phyloP scores from a whole-genome alignment of 2,888 invertebrate species.

The Heliconius ethilla region DNA sequence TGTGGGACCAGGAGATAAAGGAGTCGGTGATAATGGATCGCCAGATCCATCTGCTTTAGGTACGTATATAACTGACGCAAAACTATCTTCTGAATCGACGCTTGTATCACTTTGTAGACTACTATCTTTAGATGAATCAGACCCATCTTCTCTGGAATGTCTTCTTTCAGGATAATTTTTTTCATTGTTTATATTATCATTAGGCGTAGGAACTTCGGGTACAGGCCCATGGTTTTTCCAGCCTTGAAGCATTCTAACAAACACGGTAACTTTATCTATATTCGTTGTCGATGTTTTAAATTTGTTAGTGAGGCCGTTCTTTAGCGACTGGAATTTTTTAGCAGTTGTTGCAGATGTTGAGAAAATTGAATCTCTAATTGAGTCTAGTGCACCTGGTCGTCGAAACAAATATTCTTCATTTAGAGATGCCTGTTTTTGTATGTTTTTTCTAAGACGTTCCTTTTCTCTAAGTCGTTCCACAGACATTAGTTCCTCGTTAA shows the following conservation, averaged over 20 bases:
- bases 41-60: constrained; percentile 88
- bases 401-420: constrained; percentile 92
- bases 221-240: constrained; percentile 85
- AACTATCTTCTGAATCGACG: constrained; percentile 96
- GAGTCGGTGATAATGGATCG: constrained; percentile 83
- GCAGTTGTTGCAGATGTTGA: constrained; percentile 86
- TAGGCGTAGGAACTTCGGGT: constrained; percentile 73
- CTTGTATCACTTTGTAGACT: constrained; percentile 96
- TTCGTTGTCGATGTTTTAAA: constrained; percentile 91
- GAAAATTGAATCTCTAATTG: constrained; percentile 87
- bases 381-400: constrained; percentile 84
- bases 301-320: constrained; percentile 91
- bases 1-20: constrained; percentile 83
- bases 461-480: constrained; percentile 92
- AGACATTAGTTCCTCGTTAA: constrained; percentile 95
- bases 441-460: constrained; percentile 89
- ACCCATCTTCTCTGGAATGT: constrained; percentile 92
- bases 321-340: constrained; percentile 89
- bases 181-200: constrained; percentile 74
- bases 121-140: constrained; percentile 93
- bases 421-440: constrained; percentile 93
- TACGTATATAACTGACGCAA: constrained; percentile 95
- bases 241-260: constrained; percentile 92
- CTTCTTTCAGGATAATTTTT: constrained; percentile 84
- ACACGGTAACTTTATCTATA: constrained; percentile 91